These are phyloP conservation scores for Hylaea fasciaria DNA, from an alignment of 2,888 invertebrate species.

Conservation along the genomic window DNA sequence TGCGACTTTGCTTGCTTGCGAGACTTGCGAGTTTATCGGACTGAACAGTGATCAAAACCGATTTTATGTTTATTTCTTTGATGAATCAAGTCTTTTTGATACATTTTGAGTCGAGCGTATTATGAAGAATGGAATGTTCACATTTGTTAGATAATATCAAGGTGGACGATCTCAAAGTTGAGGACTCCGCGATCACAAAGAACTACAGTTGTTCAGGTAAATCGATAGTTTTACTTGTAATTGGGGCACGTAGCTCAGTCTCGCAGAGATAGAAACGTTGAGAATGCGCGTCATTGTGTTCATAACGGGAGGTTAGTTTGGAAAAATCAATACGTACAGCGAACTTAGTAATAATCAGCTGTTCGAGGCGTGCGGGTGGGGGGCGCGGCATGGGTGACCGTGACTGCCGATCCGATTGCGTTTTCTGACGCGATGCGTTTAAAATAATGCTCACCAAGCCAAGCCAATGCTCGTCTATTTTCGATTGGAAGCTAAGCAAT, in stretches of 20 bases:
- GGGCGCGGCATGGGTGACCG: constrained; percentile 75
- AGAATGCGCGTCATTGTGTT: constrained; percentile 49
- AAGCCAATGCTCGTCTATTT: constrained; percentile 48
- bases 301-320: constrained; percentile 70
- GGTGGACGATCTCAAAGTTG: constrained; percentile 79
- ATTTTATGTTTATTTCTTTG: constrained; percentile 54
- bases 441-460: constrained; percentile 45
- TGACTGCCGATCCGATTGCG: constrained; percentile 65
- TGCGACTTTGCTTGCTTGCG: too few species aligned
- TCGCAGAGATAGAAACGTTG: constrained; percentile 25
- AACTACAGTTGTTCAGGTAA: constrained; percentile 88
- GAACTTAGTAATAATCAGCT: constrained; percentile 80
- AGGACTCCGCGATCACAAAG: constrained; percentile 85
- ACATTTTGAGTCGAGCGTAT: constrained; percentile 54
- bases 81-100: constrained; percentile 60
- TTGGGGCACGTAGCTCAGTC: constrained; percentile 38
- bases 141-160: constrained; percentile 88
- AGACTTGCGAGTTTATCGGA: constrained; percentile 44
- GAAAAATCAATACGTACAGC: constrained; percentile 79
- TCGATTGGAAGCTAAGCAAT: constrained; percentile 18
- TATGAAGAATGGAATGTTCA: constrained; percentile 88
- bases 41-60: constrained; percentile 48
- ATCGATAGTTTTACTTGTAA: constrained; percentile 51
- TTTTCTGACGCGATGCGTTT: constrained; percentile 61
- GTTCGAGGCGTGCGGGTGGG: constrained; percentile 72